Evolutionary conservation across 2,113 vertebrate species (phyloP).

Genomic region (Mellivora capensis): DNA sequence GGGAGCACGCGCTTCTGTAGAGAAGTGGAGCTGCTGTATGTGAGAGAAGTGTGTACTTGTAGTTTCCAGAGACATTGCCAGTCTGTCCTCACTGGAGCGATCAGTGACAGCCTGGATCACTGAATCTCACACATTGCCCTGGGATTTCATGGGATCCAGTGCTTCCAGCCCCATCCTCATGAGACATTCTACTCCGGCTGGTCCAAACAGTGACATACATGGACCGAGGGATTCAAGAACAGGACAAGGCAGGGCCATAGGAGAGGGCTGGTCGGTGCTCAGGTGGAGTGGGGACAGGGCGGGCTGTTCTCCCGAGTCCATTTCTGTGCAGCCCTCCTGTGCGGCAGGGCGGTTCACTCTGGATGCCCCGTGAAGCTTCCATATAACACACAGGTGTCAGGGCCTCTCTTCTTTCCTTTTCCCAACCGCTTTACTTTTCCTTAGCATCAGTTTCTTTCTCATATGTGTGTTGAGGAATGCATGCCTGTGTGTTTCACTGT

Average conservation of each 20-base stretch:
- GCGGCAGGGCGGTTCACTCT: not conserved
- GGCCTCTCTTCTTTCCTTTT: not conserved
- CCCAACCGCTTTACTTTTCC: not conserved
- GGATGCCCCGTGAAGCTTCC: not conserved
- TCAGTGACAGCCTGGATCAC: not conserved
- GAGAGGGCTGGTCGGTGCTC: not conserved
- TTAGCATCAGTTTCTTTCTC: not conserved
- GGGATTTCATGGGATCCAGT: not conserved
- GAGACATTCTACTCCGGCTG: not conserved
- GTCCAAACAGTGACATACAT: not conserved
- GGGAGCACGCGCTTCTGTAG: not conserved
- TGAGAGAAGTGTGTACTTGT: not conserved
- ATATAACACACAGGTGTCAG: not conserved
- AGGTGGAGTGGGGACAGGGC: not conserved
- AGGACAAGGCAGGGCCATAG: not conserved
- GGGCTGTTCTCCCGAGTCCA: not conserved
- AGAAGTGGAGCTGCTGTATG: not conserved
- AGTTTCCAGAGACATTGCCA: not conserved
- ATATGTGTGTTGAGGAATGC: constrained; percentile 2
- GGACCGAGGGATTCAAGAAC: not conserved
- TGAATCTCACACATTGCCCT: not conserved
- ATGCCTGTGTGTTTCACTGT: constrained; percentile 18
- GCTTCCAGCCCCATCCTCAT: not conserved
- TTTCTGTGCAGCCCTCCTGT: not conserved
- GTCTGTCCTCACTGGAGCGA: not conserved